These are phyloP conservation scores for Polypterus bichir DNA, from an alignment of 2,113 vertebrate genomes.

Conservation along the genomic window DNA sequence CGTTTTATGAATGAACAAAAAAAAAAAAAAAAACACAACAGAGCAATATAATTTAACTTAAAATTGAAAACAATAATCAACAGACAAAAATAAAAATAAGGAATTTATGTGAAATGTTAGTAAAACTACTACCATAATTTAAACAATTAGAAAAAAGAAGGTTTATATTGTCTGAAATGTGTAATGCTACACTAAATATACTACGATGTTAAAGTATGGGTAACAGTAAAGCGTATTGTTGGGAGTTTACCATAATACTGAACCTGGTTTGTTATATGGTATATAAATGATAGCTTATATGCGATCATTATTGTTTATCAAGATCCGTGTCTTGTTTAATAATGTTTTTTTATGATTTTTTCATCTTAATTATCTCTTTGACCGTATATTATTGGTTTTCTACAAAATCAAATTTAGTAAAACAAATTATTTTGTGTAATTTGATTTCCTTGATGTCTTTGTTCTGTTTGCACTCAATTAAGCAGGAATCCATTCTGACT, in stretches of 20 bases:
- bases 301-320: conserved; percentile 42
- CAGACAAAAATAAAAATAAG: conserved; percentile 56
- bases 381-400: conserved; percentile 45
- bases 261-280: no score
- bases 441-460: conserved; percentile 62
- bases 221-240: no score
- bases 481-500: conserved; percentile 81
- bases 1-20: conserved; percentile 60
- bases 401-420: conserved; percentile 47
- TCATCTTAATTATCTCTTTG: conserved; percentile 40
- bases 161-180: no score
- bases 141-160: not conserved
- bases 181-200: no score
- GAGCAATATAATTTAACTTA: conserved; percentile 63
- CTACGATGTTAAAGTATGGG: no score
- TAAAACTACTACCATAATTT: conserved; percentile 4
- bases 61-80: conserved; percentile 57
- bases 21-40: conserved; percentile 47
- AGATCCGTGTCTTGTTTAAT: conserved; percentile 57
- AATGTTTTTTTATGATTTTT: conserved; percentile 32
- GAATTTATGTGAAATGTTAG: not conserved
- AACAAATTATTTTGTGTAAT: conserved; percentile 71
- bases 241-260: no score
- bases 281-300: no score
- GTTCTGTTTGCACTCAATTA: conserved; percentile 87